Percentiles rank a stretch among this genome's conserved stretches.
phyloP scores from a whole-genome alignment of 2,888 invertebrate genomes.

The Megamerina dolium region DNA sequence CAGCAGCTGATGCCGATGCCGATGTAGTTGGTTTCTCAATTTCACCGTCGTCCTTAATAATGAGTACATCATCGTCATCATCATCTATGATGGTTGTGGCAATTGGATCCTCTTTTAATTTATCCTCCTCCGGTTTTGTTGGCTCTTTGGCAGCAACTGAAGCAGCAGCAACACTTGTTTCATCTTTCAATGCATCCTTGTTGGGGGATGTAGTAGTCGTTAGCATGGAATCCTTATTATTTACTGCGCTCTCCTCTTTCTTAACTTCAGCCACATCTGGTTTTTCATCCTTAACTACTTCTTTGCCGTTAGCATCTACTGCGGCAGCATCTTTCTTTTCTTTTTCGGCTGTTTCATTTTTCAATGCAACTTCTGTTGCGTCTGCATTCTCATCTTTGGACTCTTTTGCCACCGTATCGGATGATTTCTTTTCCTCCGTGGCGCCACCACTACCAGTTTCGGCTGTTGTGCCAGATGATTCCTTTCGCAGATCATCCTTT shows the following conservation, averaged over 20 bases:
- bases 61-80: constrained; percentile 48
- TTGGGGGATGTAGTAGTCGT: constrained; percentile 14
- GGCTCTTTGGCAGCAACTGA: constrained; percentile 18
- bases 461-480: constrained; percentile 29
- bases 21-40: constrained; percentile 36
- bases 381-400: constrained; percentile 24
- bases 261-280: constrained; percentile 17
- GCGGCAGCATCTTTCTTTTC: constrained; percentile 11
- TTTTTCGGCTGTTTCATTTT: constrained; percentile 16
- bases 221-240: constrained; percentile 15
- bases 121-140: constrained; percentile 19
- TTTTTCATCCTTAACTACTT: constrained; percentile 23
- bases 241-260: constrained; percentile 22
- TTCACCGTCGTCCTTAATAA: constrained; percentile 46
- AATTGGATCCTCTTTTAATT: constrained; percentile 25
- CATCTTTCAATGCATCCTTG: not conserved
- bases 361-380: constrained; percentile 8
- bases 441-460: constrained; percentile 11
- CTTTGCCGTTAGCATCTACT: constrained; percentile 11
- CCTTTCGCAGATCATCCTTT: constrained; percentile 34
- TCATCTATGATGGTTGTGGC: constrained; percentile 39
- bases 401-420: constrained; percentile 13
- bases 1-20: constrained; percentile 14
- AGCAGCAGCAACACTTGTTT: too few species aligned
- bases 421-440: constrained; percentile 30